These are phyloP conservation scores for Semnopithecus entellus DNA, from an alignment of 2,113 vertebrate species.

Conservation along the genomic window DNA sequence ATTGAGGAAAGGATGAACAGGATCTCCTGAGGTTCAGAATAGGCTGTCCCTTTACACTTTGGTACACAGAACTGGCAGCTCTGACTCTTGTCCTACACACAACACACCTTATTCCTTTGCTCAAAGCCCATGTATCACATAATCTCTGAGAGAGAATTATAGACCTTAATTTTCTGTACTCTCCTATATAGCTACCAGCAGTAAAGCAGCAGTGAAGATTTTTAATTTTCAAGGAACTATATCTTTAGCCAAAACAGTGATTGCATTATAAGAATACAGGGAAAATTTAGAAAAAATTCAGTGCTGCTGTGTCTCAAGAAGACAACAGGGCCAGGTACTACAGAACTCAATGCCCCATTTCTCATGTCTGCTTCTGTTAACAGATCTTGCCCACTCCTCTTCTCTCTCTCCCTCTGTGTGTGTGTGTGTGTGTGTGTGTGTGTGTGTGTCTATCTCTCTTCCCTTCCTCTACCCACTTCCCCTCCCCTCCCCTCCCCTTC, in stretches of 20 bases:
- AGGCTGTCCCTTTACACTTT: background rate
- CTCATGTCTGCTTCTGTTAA: background rate
- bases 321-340: background rate
- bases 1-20: background rate
- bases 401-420: no score
- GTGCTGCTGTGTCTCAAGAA: background rate
- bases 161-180: background rate
- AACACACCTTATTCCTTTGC: background rate
- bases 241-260: background rate
- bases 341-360: background rate
- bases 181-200: background rate
- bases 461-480: no score
- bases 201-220: background rate
- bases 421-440: no score
- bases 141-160: background rate
- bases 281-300: background rate
- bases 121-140: background rate
- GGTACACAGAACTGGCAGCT: background rate
- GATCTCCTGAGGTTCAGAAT: background rate
- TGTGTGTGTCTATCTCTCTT: no score
- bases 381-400: background rate
- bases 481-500: no score
- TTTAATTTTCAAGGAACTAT: background rate
- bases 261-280: background rate
- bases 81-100: background rate